Evolutionary conservation across 2,888 invertebrate species (phyloP).

Genomic region (Deroplatys truncata): DNA sequence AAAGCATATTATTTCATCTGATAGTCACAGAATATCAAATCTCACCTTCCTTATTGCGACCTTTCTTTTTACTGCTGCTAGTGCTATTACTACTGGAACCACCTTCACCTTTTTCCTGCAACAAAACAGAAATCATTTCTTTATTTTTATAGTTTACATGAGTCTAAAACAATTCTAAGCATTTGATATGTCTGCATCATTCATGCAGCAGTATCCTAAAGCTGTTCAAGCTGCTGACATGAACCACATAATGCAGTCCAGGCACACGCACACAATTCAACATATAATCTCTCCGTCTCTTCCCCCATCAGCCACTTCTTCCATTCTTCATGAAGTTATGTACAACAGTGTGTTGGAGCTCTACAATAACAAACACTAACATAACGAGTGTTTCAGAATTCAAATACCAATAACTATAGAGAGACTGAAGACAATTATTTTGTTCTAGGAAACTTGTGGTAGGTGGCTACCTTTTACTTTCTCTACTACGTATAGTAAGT

Average conservation of each 20-base stretch:
- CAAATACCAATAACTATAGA: too few species aligned
- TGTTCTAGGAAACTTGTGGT: too few species aligned
- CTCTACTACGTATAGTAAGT: too few species aligned
- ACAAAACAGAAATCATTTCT: neutral
- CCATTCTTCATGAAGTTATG: neutral
- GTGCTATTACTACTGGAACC: neutral
- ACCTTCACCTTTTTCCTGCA: neutral
- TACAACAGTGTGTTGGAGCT: too few species aligned
- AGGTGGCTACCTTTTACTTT: too few species aligned
- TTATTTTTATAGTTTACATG: neutral
- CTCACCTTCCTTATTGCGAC: slow-evolving; percentile 87
- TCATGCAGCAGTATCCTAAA: too few species aligned
- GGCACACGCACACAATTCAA: neutral
- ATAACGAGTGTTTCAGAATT: too few species aligned
- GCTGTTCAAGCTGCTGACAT: too few species aligned
- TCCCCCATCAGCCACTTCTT: neutral
- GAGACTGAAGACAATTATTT: too few species aligned
- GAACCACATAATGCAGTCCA: neutral
- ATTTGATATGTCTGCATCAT: too few species aligned
- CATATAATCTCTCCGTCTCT: neutral
- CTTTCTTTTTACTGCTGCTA: slow-evolving; percentile 74
- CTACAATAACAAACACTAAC: too few species aligned
- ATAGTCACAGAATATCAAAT: slow-evolving; percentile 30
- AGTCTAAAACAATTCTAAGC: neutral
- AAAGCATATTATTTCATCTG: too few species aligned